Evolutionary conservation across 2,797 vertebrate genomes (phyloP).

Genomic region (Gymnothorax javanicus): DNA sequence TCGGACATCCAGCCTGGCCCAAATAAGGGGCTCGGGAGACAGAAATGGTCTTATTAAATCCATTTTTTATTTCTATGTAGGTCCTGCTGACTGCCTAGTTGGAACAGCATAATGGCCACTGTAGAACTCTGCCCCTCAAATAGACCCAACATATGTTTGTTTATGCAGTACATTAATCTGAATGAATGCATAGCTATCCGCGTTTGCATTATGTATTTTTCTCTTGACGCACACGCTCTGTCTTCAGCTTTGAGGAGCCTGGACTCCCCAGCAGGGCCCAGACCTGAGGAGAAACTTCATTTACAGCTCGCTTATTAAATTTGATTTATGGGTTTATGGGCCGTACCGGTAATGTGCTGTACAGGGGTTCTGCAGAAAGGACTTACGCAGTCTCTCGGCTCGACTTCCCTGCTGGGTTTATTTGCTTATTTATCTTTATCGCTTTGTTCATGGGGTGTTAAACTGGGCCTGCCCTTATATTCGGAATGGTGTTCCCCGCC

Average conservation of each 20-base stretch:
- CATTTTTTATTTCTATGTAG: neutral
- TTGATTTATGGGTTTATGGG: neutral
- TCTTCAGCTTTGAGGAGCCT: neutral
- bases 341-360: neutral
- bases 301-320: neutral
- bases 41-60: constrained; percentile 11
- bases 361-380: neutral
- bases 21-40: constrained; percentile 23
- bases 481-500: neutral
- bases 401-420: too few relatives aligned
- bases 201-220: neutral
- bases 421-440: neutral
- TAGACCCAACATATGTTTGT: neutral
- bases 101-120: neutral
- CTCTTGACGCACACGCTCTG: neutral
- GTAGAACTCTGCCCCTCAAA: neutral
- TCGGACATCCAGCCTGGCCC: neutral
- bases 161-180: constrained; percentile 1
- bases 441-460: neutral
- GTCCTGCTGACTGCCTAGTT: neutral
- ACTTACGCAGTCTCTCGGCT: neutral
- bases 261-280: neutral
- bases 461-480: neutral
- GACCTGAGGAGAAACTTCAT: neutral
- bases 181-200: neutral